A percentile compares a stretch with the other conserved stretches of the same genome.
phyloP scores from a whole-genome alignment of 1,140 invertebrate genomes.

The Schmidtea mediterranea region DNA sequence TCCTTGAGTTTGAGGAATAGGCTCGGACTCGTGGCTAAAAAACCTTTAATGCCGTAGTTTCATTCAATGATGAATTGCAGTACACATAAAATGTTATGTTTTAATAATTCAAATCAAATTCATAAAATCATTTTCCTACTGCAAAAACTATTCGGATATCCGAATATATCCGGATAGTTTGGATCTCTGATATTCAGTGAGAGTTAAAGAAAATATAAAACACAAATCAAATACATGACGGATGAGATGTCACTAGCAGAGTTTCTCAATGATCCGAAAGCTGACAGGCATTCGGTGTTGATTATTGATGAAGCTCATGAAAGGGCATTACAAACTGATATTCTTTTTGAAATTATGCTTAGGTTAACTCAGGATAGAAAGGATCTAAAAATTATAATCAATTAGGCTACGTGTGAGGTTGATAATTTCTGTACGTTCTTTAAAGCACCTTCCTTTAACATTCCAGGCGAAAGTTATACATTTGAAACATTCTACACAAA shows the following conservation, averaged over 20 bases:
- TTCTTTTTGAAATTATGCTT: slow-evolving; percentile 88
- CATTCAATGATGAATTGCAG: too few species aligned
- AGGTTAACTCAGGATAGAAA: slow-evolving; percentile 76
- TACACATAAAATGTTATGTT: too few species aligned
- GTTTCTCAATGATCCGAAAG: slow-evolving; percentile 80
- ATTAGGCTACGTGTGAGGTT: slow-evolving; percentile 84
- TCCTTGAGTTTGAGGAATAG: too few species aligned
- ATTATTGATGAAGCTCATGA: slow-evolving; percentile 99
- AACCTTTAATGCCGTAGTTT: too few species aligned
- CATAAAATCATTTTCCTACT: too few species aligned
- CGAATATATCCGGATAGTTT: too few species aligned
- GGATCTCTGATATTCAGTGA: slow-evolving; percentile 47
- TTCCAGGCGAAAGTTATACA: slow-evolving; percentile 53
- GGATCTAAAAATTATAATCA: slow-evolving; percentile 86
- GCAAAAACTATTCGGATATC: too few species aligned
- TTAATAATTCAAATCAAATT: too few species aligned
- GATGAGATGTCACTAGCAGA: slow-evolving; percentile 90
- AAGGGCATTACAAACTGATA: slow-evolving; percentile 81
- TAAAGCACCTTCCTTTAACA: slow-evolving; percentile 83
- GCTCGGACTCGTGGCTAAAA: too few species aligned
- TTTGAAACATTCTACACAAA: slow-evolving; percentile 96
- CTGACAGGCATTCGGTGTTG: slow-evolving; percentile 72
- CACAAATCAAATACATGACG: slow-evolving; percentile 91
- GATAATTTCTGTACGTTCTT: slow-evolving; percentile 93
- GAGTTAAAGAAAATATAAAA: slow-evolving; percentile 50